Conservation (phyloP, 2,888 invertebrate genomes). For the Galerucella calmariensis region DNA sequence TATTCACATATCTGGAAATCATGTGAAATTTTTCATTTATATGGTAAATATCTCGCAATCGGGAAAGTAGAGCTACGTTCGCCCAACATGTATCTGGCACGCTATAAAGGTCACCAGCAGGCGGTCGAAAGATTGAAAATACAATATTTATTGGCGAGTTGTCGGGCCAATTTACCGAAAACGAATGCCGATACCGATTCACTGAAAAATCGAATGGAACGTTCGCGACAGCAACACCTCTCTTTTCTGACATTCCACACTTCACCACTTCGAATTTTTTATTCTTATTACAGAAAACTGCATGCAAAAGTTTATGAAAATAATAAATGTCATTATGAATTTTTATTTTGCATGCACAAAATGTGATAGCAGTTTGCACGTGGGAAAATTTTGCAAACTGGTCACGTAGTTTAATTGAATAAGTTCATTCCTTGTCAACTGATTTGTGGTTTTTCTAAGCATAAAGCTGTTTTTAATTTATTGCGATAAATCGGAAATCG, state of each 20-base stretch:
- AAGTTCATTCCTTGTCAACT: too few relatives aligned
- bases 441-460: too few relatives aligned
- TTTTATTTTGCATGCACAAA: too few relatives aligned
- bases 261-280: background rate
- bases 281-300: background rate
- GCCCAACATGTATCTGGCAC: slow-evolving; percentile 8
- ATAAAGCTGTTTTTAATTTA: too few relatives aligned
- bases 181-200: slow-evolving; percentile 3
- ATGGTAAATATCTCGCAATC: slow-evolving; percentile 1
- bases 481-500: too few relatives aligned
- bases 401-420: too few relatives aligned
- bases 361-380: too few relatives aligned
- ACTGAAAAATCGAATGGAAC: slow-evolving; percentile 14
- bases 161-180: slow-evolving; percentile 35
- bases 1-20: background rate
- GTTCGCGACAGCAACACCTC: slow-evolving; percentile 5
- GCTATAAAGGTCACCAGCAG: slow-evolving; percentile 16
- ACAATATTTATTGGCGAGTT: slow-evolving; percentile 40
- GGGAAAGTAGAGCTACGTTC: background rate
- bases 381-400: too few relatives aligned
- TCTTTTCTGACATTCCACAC: slow-evolving; percentile 7
- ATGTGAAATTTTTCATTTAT: background rate
- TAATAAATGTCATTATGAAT: too few relatives aligned
- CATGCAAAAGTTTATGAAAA: background rate
- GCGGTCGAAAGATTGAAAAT: slow-evolving; percentile 37